Percentiles rank a stretch among this genome's conserved stretches.
These are phyloP conservation scores for Craterocephalus amniculus DNA, from an alignment of 2,797 vertebrate species.

Conservation along the genomic window DNA sequence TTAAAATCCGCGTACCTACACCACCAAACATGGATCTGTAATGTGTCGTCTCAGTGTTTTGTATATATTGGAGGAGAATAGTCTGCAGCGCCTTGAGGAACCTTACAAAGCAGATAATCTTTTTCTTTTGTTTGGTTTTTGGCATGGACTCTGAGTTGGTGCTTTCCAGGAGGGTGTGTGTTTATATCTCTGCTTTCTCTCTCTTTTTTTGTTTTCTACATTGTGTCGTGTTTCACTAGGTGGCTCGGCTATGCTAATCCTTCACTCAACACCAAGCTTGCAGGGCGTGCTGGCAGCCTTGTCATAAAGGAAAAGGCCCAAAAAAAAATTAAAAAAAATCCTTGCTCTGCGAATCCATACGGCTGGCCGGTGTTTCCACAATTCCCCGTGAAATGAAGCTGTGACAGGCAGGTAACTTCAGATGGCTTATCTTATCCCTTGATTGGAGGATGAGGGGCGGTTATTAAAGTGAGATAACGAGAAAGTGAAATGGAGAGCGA, in stretches of 20 bases:
- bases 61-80: slow-evolving; percentile 80
- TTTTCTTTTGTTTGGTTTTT: slow-evolving; percentile 63
- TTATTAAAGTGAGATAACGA: slow-evolving; percentile 68
- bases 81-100: slow-evolving; percentile 74
- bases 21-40: slow-evolving; percentile 66
- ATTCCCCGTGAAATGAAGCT: slow-evolving; percentile 48
- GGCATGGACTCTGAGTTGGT: slow-evolving; percentile 72
- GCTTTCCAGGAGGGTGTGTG: slow-evolving; percentile 74
- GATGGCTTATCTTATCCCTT: slow-evolving; percentile 54
- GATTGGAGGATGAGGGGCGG: slow-evolving; percentile 65
- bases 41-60: slow-evolving; percentile 75
- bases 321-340: slow-evolving; percentile 7
- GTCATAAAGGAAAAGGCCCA: slow-evolving; percentile 16
- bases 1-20: slow-evolving; percentile 73
- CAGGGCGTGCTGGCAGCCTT: slow-evolving; percentile 70
- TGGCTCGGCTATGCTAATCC: slow-evolving; percentile 76
- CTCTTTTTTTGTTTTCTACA: slow-evolving; percentile 33
- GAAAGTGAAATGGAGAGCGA: slow-evolving; percentile 64
- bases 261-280: slow-evolving; percentile 73
- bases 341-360: slow-evolving; percentile 37
- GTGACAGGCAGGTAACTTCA: slow-evolving; percentile 66
- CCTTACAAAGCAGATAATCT: slow-evolving; percentile 81
- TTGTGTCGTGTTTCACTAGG: slow-evolving; percentile 71
- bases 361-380: slow-evolving; percentile 34
- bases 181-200: slow-evolving; percentile 36